Evolutionary conservation across 2,888 invertebrate genomes (phyloP).

Genomic region (Melinopterus prodromus): DNA sequence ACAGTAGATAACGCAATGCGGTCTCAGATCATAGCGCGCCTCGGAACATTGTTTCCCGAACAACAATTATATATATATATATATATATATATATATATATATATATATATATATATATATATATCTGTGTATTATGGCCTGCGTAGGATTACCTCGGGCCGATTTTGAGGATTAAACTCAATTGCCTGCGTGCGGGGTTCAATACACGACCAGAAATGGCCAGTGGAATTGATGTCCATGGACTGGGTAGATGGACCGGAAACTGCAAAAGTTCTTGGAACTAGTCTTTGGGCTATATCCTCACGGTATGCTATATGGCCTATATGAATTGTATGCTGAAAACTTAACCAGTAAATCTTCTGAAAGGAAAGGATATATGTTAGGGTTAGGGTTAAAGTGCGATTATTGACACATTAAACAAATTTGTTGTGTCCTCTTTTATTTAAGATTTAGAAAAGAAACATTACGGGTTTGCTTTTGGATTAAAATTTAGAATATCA

Average conservation of each 20-base stretch:
- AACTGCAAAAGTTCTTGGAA: not conserved
- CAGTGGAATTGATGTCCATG: not conserved
- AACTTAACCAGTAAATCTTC: not conserved
- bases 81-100: slow-evolving; percentile 30
- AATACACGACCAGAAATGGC: not conserved
- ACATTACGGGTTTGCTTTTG: too few species aligned
- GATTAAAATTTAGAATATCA: too few species aligned
- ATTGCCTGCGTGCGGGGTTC: not conserved
- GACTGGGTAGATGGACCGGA: not conserved
- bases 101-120: slow-evolving; percentile 28
- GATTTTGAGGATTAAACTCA: slow-evolving; percentile 4
- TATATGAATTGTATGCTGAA: not conserved
- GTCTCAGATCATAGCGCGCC: slow-evolving; percentile 42
- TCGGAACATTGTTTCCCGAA: slow-evolving; percentile 43
- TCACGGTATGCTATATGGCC: too few species aligned
- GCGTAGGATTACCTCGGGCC: not conserved
- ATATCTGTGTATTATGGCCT: not conserved
- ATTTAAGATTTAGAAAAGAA: too few species aligned
- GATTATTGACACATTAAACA: not conserved
- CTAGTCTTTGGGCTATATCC: not conserved
- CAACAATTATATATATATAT: slow-evolving; percentile 42
- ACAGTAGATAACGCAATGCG: slow-evolving; percentile 45
- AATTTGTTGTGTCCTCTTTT: not conserved
- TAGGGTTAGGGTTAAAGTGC: not conserved
- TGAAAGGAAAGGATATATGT: not conserved